These are phyloP conservation scores for Xestia rhomboidea DNA, from an alignment of 2,888 invertebrate species.

Conservation along the genomic window DNA sequence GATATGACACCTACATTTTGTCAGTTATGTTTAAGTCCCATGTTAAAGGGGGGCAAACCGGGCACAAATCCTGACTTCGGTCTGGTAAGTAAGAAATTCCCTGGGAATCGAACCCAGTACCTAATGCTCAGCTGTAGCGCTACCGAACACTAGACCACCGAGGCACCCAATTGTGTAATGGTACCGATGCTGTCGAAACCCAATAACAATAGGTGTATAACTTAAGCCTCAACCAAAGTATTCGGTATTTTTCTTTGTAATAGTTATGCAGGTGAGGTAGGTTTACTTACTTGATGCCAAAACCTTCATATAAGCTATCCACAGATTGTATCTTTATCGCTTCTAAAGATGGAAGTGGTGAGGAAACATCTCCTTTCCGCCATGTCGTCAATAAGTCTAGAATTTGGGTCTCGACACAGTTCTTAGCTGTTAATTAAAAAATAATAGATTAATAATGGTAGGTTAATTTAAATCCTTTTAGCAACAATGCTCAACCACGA, in stretches of 20 bases:
- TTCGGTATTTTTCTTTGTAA: background rate
- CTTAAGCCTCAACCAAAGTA: background rate
- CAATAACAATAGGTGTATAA: background rate
- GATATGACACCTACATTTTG: too few species aligned
- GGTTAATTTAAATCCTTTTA: background rate
- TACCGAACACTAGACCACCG: too few species aligned
- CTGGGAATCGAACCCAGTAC: background rate
- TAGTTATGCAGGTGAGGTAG: background rate
- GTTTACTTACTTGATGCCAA: slow-evolving; percentile 66
- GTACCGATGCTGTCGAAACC: background rate
- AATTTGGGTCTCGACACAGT: slow-evolving; percentile 62
- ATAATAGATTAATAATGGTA: background rate
- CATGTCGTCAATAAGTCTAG: slow-evolving; percentile 65
- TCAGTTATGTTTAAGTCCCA: background rate
- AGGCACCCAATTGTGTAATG: background rate
- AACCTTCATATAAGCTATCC: slow-evolving; percentile 67
- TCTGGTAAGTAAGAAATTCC: background rate
- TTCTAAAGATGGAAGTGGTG: slow-evolving; percentile 60
- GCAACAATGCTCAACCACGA: background rate
- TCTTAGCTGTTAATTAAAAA: slow-evolving; percentile 57
- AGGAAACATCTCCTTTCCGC: slow-evolving; percentile 59
- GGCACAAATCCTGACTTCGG: background rate
- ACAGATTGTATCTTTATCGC: slow-evolving; percentile 57
- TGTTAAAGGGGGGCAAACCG: background rate
- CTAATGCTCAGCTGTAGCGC: background rate